phyloP scores from a whole-genome alignment of 2,797 vertebrate genomes.

The Apogon hyalosoma region DNA sequence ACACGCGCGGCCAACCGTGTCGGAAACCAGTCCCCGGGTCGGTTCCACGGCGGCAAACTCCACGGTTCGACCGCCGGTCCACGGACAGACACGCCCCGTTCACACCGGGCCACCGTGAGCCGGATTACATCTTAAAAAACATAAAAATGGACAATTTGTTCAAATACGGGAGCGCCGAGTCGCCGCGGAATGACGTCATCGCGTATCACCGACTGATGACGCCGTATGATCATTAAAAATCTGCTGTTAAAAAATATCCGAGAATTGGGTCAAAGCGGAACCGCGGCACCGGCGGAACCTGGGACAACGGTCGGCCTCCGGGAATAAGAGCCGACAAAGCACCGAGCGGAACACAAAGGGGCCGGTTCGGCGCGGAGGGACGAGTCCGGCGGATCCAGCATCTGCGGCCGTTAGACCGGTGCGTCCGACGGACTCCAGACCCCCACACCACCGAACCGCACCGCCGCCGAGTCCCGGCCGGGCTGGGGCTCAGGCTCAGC shows the following conservation, averaged over 20 bases:
- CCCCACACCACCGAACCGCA: too few species aligned
- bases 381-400: constrained; percentile 75
- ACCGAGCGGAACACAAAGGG: constrained; percentile 18
- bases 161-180: constrained; percentile 56
- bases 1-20: constrained; percentile 53
- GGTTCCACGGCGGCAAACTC: too few species aligned
- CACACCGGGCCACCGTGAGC: not conserved
- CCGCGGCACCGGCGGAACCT: constrained; percentile 12
- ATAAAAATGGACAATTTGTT: not conserved
- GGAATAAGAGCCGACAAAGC: constrained; percentile 14
- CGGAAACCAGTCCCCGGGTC: constrained; percentile 17
- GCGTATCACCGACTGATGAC: constrained; percentile 85
- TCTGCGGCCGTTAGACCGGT: constrained; percentile 73
- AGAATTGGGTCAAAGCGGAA: constrained; percentile 76
- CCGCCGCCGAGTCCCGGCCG: constrained; percentile 34
- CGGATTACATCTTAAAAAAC: not conserved
- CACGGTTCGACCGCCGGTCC: too few species aligned
- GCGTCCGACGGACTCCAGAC: constrained; percentile 43
- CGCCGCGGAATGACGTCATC: constrained; percentile 86
- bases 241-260: constrained; percentile 79
- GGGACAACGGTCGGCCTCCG: not conserved
- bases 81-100: too few species aligned
- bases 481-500: constrained; percentile 42
- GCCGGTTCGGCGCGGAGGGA: constrained; percentile 57
- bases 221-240: constrained; percentile 84